A percentile compares a stretch with the other conserved stretches of the same genome.
Conservation (phyloP, 2,888 invertebrate species). For the Deladenus siricidicola region DNA sequence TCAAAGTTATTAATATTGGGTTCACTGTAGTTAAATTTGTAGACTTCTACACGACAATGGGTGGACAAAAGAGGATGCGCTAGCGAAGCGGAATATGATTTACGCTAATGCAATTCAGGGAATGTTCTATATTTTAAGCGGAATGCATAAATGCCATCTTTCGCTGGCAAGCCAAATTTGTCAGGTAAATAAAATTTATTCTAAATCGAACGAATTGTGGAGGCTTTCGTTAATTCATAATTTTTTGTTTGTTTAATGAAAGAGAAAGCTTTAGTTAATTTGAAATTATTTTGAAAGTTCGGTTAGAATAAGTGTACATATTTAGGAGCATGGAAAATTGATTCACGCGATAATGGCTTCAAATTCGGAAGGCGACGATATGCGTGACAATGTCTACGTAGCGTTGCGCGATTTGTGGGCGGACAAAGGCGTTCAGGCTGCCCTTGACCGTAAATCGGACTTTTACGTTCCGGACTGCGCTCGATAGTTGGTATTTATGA, state of each 20-base stretch:
- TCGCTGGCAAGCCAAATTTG: constrained; percentile 21
- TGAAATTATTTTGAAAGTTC: too few species aligned
- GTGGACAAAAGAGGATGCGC: constrained; percentile 97
- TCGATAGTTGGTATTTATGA: constrained; percentile 75
- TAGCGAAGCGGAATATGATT: constrained; percentile 97
- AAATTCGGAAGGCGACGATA: constrained; percentile 27
- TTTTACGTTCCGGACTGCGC: constrained; percentile 99
- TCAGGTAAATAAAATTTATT: constrained; percentile 12
- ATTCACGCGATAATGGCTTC: constrained; percentile 28
- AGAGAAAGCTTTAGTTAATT: too few species aligned
- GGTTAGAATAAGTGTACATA: too few species aligned
- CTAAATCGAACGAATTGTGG: too few species aligned
- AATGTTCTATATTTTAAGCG: constrained; percentile 25
- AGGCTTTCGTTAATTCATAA: too few species aligned
- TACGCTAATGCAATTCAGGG: constrained; percentile 89
- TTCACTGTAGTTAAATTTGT: too few species aligned
- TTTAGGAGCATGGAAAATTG: constrained; percentile 28
- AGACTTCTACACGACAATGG: constrained; percentile 99
- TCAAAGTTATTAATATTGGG: too few species aligned
- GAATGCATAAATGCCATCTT: constrained; percentile 32
- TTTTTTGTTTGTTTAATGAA: too few species aligned
- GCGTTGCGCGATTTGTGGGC: constrained; percentile 32
- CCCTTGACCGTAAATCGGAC: constrained; percentile 91
- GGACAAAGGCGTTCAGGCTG: constrained; percentile 81
- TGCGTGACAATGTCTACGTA: constrained; percentile 22